Evolutionary conservation across 2,113 vertebrate genomes (phyloP).

Genomic region (Misgurnus mizolepis): DNA sequence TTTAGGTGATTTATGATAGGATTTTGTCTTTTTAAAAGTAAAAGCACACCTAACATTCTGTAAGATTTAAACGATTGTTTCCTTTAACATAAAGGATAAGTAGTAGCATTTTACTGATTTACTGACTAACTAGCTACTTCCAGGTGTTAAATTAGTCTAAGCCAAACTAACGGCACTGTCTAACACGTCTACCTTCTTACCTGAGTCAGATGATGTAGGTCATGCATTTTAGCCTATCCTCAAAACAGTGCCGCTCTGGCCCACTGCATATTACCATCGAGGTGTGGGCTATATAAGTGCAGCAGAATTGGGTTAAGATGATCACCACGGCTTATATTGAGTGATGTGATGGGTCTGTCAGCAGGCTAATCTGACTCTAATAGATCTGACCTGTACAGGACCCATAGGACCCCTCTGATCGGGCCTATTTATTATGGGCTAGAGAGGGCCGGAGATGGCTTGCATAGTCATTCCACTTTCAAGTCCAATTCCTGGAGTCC

Average conservation of each 20-base stretch:
- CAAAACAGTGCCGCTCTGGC: background rate
- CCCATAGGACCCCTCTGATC: constrained; percentile 76
- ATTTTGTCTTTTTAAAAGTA: no score
- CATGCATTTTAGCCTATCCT: constrained; percentile 5
- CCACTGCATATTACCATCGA: background rate
- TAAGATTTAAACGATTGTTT: no score
- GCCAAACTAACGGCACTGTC: background rate
- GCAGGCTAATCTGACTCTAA: constrained; percentile 76
- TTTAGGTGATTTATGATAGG: no score
- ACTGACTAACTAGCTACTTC: background rate
- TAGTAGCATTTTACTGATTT: no score
- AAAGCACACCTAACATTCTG: no score
- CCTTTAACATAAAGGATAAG: no score
- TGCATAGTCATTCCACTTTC: constrained; percentile 68
- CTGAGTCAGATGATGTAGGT: constrained; percentile 12
- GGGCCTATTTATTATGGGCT: constrained; percentile 74
- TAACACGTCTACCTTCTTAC: background rate
- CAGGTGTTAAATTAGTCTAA: background rate
- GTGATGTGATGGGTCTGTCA: constrained; percentile 72
- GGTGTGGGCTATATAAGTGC: constrained; percentile 38
- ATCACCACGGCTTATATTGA: constrained; percentile 71
- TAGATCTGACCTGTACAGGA: constrained; percentile 78
- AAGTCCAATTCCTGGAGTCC: constrained; percentile 66
- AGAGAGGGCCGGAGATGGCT: constrained; percentile 62
- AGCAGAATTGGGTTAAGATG: constrained; percentile 72